phyloP scores from a whole-genome alignment of 2,113 vertebrate species.

The Oophaga pumilio region DNA sequence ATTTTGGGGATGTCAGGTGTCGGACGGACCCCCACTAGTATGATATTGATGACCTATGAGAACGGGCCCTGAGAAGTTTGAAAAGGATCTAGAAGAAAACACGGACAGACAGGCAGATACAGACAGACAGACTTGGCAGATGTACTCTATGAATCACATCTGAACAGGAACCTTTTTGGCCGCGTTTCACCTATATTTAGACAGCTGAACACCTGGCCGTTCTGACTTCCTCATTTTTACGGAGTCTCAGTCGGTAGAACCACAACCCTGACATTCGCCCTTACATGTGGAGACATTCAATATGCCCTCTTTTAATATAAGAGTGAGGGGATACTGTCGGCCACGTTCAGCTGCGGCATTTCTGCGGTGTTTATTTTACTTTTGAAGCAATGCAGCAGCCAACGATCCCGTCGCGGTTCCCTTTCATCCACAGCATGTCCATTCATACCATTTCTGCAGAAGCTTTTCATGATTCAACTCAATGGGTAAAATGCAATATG shows the following conservation, averaged over 20 bases:
- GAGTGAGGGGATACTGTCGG: neutral
- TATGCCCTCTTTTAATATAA: neutral
- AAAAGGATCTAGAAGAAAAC: no score
- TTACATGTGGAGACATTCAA: neutral
- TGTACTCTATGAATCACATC: neutral
- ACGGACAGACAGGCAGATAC: no score
- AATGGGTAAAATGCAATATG: neutral
- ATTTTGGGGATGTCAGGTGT: no score
- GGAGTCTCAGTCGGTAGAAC: neutral
- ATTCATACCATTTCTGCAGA: neutral
- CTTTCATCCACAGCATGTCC: neutral
- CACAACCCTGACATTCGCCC: neutral
- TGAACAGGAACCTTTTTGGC: neutral
- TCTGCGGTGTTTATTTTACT: neutral
- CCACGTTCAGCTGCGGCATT: neutral
- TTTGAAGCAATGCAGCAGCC: neutral
- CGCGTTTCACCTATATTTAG: neutral
- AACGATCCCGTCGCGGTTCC: neutral
- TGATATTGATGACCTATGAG: no score
- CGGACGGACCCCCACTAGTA: no score
- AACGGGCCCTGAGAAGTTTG: no score
- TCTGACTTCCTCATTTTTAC: conserved; percentile 2
- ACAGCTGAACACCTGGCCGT: neutral
- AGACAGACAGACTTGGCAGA: neutral
- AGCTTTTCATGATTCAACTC: neutral